A percentile compares a stretch with the other conserved stretches of the same genome.
Conservation (phyloP, 2,797 vertebrate species). For the Vespertilio murinus region DNA sequence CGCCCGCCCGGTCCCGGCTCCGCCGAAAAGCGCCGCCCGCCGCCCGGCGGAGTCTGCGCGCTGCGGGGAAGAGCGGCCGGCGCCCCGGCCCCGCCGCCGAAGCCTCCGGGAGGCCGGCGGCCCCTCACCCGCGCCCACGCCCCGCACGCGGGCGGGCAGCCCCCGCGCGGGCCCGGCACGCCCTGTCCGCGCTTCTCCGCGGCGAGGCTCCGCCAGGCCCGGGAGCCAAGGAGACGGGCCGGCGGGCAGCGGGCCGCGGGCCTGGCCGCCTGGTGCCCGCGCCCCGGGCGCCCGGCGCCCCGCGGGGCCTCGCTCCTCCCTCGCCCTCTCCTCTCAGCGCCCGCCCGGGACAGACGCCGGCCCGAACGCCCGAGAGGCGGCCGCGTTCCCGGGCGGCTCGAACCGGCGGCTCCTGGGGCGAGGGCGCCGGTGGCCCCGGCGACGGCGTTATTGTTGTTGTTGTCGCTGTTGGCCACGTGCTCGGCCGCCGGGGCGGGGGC, state of each 20-base stretch:
- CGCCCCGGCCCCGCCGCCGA: slow-evolving; percentile 49
- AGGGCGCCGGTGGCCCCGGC: no score
- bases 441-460: neutral
- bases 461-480: neutral
- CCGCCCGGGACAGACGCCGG: no score
- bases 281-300: no score
- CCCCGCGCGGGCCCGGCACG: neutral
- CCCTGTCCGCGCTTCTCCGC: neutral
- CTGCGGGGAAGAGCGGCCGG: slow-evolving; percentile 70
- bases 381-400: no score
- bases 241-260: neutral
- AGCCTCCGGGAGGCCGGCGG: neutral
- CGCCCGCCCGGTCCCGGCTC: slow-evolving; percentile 71
- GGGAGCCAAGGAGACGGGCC: neutral
- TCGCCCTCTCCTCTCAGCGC: no score
- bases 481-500: neutral
- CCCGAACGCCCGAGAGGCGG: no score
- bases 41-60: slow-evolving; percentile 59
- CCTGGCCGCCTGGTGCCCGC: no score
- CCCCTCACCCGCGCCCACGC: neutral
- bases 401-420: no score
- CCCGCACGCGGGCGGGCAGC: neutral
- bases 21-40: slow-evolving; percentile 75
- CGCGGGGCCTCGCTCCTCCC: no score
- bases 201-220: neutral